Base-by-base conservation (phyloP, 2,113 vertebrate species). In the Porphyrio hochstetteri region DNA sequence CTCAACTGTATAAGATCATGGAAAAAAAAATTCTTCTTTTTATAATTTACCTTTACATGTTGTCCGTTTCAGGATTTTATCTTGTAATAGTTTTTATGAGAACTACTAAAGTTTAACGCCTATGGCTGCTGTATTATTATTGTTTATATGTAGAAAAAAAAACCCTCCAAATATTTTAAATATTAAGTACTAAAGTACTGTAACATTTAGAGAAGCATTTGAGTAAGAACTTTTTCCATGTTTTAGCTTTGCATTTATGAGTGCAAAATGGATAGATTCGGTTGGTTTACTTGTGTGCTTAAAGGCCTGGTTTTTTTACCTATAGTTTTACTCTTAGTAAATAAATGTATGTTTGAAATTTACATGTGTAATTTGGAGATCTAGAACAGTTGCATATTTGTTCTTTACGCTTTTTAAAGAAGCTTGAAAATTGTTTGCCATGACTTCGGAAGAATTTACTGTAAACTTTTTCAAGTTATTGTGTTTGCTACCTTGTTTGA, bases 11-110 rank as follows among this genome's bases (percentile, higher is more conserved):
- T 5, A 48, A 11, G 5, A 31, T 25, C 5, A 23, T 24, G 15
- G 29, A 65, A 82, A 64, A 92, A 48, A 0, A 2, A 11, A n/a
- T 33, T 35, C 11, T 46, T 50, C 8, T 64, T 82, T 82, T 63
- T 67, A 13, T 29, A 11, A 3, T 79, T 84, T 68, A 29, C 10
- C 0, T 56, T 56, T 74, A 50, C 0, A 1, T 40, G 5, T 28
- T n/a, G 12, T 1, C 3, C 2, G 31, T 48, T 78, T 68, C 36
- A 70, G 19, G 78, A 29, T 21, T 70, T 19, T 50, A 46, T 23
- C 35, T 7, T 57, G 1, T 28, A 60, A 35, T 3, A 40, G 2
- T 16, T 2, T 44, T 82, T 59, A 13, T 31, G 27, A 75, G 9
- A 71, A 35, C 27, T 87, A 82, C 68, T 59, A n/a, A 84, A 76